Evolutionary conservation across 2,888 invertebrate species (phyloP), one percentile per base, ranked within the genome.

Genomic region (Xanthorhoe spadicearia): DNA sequence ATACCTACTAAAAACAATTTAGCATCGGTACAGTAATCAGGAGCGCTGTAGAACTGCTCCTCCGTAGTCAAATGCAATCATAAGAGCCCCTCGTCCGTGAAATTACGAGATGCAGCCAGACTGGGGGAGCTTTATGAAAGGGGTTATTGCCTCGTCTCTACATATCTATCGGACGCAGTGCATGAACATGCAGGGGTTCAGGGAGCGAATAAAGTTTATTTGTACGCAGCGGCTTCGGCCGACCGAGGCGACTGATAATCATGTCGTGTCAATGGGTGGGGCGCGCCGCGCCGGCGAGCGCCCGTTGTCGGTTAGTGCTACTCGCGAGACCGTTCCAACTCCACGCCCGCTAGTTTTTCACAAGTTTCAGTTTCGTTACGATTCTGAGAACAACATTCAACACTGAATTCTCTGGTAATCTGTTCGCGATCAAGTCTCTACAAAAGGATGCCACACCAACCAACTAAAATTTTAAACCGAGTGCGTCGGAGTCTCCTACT

Each of bases 161-260:
- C 83, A 85, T 87, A 83, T 84, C 85, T 85, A 86, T 87, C 87
- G 85, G 85, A 76, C 82, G 78, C 79, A 74, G 77, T 86, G 85
- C 88, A 88, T 88, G 58, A 66, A 86, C 87, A 87, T 85, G 85
- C 83, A 89, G 87, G 62, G 54, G 54, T 35, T 48, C 18, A 54
- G 61, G 89, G 88, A 90, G 88, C 85, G 89, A 92, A 92, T 92
- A 91, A 91, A 89, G 87, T 92, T 92, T 90, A 92, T 92, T 92
- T 92, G 90, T 90, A 84, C 83, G 81, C 82, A 76, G 86, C 76
- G 80, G 83, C 83, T 83, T 75, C 81, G 84, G 85, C 83, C 84
- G 83, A 85, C 83, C 84, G 84, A 82, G 62, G 51, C 56, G 59
- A 54, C 87, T 90, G 90, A 90, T 92, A 89, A 90, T 88, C 83